A percentile compares a stretch with the other conserved stretches of the same genome.
Evolutionary conservation across 1,140 invertebrate genomes (phyloP).

Genomic region (Bombus superbus): DNA sequence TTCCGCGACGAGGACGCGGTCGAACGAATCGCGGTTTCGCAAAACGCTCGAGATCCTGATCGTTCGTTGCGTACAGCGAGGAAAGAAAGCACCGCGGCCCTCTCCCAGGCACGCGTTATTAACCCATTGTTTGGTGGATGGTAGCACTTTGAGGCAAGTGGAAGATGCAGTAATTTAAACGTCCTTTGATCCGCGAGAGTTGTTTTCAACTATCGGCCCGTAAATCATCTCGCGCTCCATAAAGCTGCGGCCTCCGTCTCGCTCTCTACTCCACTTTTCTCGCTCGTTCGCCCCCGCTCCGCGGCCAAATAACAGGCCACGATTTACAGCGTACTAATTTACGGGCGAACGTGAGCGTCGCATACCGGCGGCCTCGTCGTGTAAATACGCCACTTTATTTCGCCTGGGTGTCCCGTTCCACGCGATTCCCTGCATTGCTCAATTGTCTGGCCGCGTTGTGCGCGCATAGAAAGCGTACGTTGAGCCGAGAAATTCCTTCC

Average conservation of each 20-base stretch:
- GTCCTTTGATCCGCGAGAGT: slow-evolving; percentile 67
- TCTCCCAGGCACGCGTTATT: slow-evolving; percentile 49
- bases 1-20: too few relatives aligned
- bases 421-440: not conserved
- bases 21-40: not conserved
- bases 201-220: slow-evolving; percentile 69
- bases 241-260: slow-evolving; percentile 44
- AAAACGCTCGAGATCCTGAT: not conserved
- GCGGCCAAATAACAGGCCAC: slow-evolving; percentile 62
- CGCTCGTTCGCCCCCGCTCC: slow-evolving; percentile 27
- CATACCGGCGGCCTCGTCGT: slow-evolving; percentile 54
- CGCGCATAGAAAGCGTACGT: too few relatives aligned
- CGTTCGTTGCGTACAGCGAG: not conserved
- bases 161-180: slow-evolving; percentile 61
- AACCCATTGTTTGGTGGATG: slow-evolving; percentile 55
- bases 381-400: slow-evolving; percentile 69
- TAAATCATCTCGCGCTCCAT: slow-evolving; percentile 68
- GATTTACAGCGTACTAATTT: slow-evolving; percentile 68
- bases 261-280: slow-evolving; percentile 44
- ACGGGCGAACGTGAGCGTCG: slow-evolving; percentile 48
- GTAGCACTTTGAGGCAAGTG: slow-evolving; percentile 45
- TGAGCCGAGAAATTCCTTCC: too few relatives aligned
- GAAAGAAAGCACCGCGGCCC: slow-evolving; percentile 4
- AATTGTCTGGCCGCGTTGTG: too few relatives aligned
- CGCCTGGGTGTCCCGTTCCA: not conserved